A percentile compares a stretch with the other conserved stretches of the same genome.
These are phyloP conservation scores for Struthidea cinerea DNA, from an alignment of 2,113 vertebrate species.

Conservation along the genomic window DNA sequence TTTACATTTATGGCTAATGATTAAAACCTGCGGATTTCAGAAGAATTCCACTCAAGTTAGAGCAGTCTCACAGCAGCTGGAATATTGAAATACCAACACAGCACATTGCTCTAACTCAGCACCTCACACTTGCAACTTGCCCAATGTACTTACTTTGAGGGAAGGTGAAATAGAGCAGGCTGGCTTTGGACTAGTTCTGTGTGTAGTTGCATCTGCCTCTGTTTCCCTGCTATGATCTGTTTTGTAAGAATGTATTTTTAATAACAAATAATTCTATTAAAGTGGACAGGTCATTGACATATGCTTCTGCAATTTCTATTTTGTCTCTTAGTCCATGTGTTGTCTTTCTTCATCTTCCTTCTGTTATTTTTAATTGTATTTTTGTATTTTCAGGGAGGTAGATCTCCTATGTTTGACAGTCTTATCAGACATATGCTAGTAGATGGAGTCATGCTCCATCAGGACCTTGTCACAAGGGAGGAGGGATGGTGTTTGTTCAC, in stretches of 20 bases:
- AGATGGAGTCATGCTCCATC: accelerated
- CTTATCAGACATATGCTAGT: background rate
- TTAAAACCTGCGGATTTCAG: background rate
- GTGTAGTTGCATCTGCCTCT: background rate
- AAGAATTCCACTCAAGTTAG: background rate
- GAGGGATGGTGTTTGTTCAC: background rate
- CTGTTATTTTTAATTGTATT: background rate
- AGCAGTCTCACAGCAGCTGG: background rate
- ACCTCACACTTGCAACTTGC: background rate
- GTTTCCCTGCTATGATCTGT: background rate
- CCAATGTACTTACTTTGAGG: background rate
- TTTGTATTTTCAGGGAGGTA: background rate
- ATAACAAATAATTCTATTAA: background rate
- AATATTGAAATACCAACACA: background rate
- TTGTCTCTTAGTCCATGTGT: background rate
- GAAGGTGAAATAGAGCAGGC: background rate
- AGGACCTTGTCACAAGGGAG: background rate
- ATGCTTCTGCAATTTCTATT: background rate
- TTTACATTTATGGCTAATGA: background rate
- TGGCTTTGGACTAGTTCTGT: background rate
- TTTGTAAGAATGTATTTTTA: background rate
- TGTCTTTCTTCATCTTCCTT: background rate
- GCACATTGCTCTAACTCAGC: background rate
- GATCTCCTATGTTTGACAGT: background rate
- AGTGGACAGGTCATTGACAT: background rate